Conservation (phyloP, 2,797 vertebrate genomes). For the Heliangelus exortis region DNA sequence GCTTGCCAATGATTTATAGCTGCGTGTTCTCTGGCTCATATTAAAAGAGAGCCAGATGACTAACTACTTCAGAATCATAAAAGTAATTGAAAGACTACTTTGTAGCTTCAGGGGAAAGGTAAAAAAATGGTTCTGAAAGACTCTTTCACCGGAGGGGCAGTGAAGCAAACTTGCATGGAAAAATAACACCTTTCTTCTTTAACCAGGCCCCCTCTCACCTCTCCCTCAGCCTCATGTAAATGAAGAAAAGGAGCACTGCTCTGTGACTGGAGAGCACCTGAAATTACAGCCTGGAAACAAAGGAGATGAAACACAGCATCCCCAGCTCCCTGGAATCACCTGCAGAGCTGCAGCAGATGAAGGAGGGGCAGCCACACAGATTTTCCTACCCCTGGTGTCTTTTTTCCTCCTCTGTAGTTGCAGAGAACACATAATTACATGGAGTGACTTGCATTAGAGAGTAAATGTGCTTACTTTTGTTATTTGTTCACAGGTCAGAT, state of each 20-base stretch:
- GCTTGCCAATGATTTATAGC: neutral
- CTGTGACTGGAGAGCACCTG: neutral
- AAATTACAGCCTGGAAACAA: neutral
- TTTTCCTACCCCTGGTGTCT: neutral
- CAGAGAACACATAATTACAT: constrained; percentile 56
- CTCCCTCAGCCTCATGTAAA: neutral
- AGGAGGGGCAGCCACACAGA: neutral
- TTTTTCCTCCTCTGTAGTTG: neutral
- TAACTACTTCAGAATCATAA: neutral
- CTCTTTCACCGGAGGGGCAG: neutral
- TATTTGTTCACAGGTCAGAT: constrained; percentile 71
- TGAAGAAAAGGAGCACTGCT: neutral
- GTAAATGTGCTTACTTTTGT: constrained; percentile 42
- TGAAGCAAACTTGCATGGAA: neutral
- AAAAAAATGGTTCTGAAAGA: neutral
- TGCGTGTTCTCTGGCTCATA: neutral
- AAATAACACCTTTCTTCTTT: neutral
- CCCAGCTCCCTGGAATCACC: constrained; percentile 13
- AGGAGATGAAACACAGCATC: neutral
- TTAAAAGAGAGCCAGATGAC: neutral
- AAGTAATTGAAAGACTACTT: neutral
- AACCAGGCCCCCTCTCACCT: neutral
- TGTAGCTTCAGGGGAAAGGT: neutral
- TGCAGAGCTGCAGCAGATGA: neutral
- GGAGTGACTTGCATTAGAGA: constrained; percentile 64